phyloP scores from a whole-genome alignment of 35 echinoderm and acorn worm genomes.

The Nesometra sesokonis region DNA sequence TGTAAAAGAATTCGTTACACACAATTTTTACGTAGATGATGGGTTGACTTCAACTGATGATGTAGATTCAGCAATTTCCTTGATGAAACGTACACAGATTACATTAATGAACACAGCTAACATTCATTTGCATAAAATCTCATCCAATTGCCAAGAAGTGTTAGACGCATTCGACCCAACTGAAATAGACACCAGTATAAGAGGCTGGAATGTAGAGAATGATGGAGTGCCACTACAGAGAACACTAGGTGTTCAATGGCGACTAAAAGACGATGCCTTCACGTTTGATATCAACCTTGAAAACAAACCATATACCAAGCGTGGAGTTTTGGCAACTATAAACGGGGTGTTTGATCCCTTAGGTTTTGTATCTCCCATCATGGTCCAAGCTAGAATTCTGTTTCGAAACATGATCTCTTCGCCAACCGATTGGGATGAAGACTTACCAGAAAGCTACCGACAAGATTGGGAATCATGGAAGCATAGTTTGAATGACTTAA shows the following conservation, averaged over 20 bases:
- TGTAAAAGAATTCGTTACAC: not conserved
- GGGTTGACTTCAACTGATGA: not conserved
- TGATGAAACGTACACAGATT: not conserved
- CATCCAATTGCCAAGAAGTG: slow-evolving; percentile 7
- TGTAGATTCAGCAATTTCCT: not conserved
- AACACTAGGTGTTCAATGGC: slow-evolving; percentile 14
- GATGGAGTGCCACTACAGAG: not conserved
- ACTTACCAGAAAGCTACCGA: not conserved
- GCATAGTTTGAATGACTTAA: not conserved
- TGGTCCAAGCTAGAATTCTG: not conserved
- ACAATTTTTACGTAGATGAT: slow-evolving; percentile 25
- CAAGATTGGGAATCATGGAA: not conserved
- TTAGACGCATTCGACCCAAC: slow-evolving; percentile 13
- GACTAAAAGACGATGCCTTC: slow-evolving; percentile 8
- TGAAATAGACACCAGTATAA: not conserved
- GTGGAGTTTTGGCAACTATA: slow-evolving; percentile 24
- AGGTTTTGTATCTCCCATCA: slow-evolving; percentile 28
- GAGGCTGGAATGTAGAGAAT: too few species aligned
- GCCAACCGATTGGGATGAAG: not conserved
- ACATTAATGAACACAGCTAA: not conserved
- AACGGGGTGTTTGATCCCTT: slow-evolving; percentile 31
- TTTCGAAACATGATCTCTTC: not conserved
- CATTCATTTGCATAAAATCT: slow-evolving; percentile 9
- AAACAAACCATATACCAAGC: slow-evolving; percentile 5
- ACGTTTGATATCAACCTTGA: not conserved